These are phyloP conservation scores for Halesus radiatus DNA, from an alignment of 1,140 invertebrate genomes.

Conservation along the genomic window DNA sequence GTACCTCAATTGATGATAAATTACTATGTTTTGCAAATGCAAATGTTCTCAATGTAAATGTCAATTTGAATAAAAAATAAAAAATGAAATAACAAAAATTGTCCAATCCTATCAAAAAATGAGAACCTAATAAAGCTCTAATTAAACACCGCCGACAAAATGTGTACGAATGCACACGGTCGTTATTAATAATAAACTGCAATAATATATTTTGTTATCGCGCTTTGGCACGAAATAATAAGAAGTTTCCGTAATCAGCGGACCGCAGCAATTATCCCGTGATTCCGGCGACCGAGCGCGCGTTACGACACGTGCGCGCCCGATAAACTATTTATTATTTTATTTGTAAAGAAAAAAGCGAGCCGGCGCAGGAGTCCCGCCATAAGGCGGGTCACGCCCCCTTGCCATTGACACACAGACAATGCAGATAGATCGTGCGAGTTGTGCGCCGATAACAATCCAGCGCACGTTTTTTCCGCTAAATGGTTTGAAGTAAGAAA, in stretches of 20 bases:
- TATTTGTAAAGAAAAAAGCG: conserved; percentile 13
- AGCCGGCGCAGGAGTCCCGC: conserved; percentile 3
- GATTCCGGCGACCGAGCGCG: neutral
- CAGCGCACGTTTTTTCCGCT: neutral
- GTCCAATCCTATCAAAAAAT: no score
- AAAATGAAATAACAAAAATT: no score
- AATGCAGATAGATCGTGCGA: conserved; percentile 21
- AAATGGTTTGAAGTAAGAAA: no score
- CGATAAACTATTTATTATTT: conserved; percentile 3
- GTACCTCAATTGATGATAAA: no score
- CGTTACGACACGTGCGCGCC: conserved; percentile 1
- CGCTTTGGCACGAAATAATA: conserved; percentile 26
- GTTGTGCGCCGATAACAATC: conserved; percentile 15
- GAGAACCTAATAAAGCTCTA: no score
- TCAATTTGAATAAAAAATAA: no score
- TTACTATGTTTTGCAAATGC: no score
- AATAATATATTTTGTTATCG: neutral
- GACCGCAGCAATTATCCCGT: conserved; percentile 15
- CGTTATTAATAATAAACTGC: neutral
- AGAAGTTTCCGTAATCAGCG: conserved; percentile 14
- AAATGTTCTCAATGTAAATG: no score
- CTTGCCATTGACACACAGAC: conserved; percentile 10
- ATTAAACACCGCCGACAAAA: no score
- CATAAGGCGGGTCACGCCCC: neutral
- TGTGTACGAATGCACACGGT: no score